Evolutionary conservation across 2,113 vertebrate species (phyloP), one percentile per base, ranked within the genome.

Genomic region (Chaetodon auriga): DNA sequence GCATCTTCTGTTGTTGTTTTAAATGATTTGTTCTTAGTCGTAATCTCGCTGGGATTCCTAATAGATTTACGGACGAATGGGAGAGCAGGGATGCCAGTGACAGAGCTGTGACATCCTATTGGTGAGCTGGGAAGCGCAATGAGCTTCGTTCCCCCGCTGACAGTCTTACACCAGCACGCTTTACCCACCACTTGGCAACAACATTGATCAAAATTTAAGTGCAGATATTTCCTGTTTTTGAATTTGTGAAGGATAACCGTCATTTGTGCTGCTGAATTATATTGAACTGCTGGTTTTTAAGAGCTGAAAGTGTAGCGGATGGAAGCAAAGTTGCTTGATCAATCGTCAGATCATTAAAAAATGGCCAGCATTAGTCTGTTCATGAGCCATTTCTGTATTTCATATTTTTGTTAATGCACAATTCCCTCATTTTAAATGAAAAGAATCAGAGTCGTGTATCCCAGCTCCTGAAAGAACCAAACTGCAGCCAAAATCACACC

Each of bases 81-180:
- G 72, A 71, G 69, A 63, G 73, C 62, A 78, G 79, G 66, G 69
- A 64, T 43, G 66, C 70, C 61, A 49, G 77, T 85, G 82, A 87
- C 84, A 80, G 88, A 80, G 82, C 75, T 83, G 83, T 87, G 72
- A 75, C 72, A 85, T 87, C 86, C 83, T 82, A 66, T 85, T 89
- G 79, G 81, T 53, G 72, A 73, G 75, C 64, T 77, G 58, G 46
- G 77, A 82, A 71, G 81, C 68, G 83, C 71, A 71, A 78, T 68
- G 68, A 87, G 62, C 78, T 79, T 57, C 35, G 62, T 83, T 84
- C 65, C 80, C 62, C 41, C 49, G 78, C 69, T 73, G 71, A 57
- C 63, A 69, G 68, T 76, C 49, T 41, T 25, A 41, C 65, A 72
- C 68, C 60, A 85, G 79, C 58, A 43, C 48, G 78, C 64, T 81